Base-by-base conservation (phyloP, 2,113 vertebrate genomes). In the Clarias macrocephalus region DNA sequence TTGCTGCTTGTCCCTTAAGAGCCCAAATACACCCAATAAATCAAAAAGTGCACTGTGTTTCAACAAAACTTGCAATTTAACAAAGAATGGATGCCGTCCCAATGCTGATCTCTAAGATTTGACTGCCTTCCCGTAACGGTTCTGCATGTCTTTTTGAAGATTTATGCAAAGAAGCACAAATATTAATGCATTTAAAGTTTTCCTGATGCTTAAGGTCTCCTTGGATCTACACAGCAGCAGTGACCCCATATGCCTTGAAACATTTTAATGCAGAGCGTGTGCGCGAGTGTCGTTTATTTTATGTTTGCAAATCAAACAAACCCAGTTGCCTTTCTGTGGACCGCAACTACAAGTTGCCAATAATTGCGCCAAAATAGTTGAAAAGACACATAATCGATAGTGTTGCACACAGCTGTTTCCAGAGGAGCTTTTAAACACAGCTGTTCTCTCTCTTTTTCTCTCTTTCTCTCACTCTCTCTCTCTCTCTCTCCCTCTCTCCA, bases 391-490 rank as follows among this genome's bases (percentile, higher is more conserved):
- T 91, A 93, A 93, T 93, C 91, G 91, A 90, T 88, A 86, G 85
- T 82, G 90, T 90, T 91, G 80, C 87, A 83, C 89, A 91, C 94
- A 94, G 93, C 92, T 94, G 94, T 95, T 94, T 94, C 91, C 93
- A 95, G 92, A 92, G 93, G 92, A 94, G 92, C 91, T 92, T 94
- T 93, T 92, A 94, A 95, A 92, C 93, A 93, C 93, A 95, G 94
- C 93, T 94, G 93, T 83, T 87, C 87, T 72, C 88, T 83, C 65
- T 80, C 83, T 80, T 72, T 62, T 48, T 85, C 52, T 80, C 82
- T 80, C 12, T 6, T 42, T 81, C 81, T 72, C 48, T 65, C 76
- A 42, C 81, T 90, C 82, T 91, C 88, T 88, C 86, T 83, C 86
- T 83, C 83, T 90, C 91, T 15, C 80, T 59, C 82, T 90, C 80